A percentile compares a stretch with the other conserved stretches of the same genome.
phyloP scores from a whole-genome alignment of 92 coral and sea anemone genomes.

The Diadumene lineata region DNA sequence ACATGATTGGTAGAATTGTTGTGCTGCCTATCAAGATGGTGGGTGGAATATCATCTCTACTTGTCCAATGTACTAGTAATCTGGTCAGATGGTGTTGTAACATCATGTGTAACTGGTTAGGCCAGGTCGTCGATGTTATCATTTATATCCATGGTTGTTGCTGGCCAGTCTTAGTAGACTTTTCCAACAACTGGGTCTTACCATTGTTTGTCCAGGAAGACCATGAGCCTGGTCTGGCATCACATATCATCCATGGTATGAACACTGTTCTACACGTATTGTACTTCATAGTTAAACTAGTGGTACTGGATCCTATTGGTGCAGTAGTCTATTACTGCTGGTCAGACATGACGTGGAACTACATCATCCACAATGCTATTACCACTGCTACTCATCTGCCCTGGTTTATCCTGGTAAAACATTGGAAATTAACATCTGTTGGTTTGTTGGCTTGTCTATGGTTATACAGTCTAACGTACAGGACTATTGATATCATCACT shows the following conservation, averaged over 20 bases:
- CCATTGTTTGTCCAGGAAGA: constrained; percentile 3
- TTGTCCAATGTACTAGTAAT: neutral
- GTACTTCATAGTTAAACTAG: neutral
- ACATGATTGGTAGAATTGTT: neutral
- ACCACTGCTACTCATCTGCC: neutral
- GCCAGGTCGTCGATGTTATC: neutral
- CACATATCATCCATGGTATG: neutral
- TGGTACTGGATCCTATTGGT: neutral
- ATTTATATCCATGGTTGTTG: neutral
- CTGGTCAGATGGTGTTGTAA: neutral
- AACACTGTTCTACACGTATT: neutral
- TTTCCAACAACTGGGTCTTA: neutral
- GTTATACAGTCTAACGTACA: neutral
- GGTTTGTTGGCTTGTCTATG: neutral
- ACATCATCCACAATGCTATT: neutral
- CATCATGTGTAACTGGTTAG: neutral
- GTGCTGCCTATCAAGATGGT: neutral
- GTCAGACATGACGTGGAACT: neutral
- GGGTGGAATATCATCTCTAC: neutral
- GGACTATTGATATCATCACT: neutral
- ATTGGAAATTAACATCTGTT: neutral
- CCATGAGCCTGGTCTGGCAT: neutral
- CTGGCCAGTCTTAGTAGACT: neutral
- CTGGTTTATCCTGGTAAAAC: neutral
- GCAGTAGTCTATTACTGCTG: neutral